Evolutionary conservation across 2,113 vertebrate species (phyloP), one percentile per base, ranked within the genome.

Genomic region (Anser brachyrhynchus): DNA sequence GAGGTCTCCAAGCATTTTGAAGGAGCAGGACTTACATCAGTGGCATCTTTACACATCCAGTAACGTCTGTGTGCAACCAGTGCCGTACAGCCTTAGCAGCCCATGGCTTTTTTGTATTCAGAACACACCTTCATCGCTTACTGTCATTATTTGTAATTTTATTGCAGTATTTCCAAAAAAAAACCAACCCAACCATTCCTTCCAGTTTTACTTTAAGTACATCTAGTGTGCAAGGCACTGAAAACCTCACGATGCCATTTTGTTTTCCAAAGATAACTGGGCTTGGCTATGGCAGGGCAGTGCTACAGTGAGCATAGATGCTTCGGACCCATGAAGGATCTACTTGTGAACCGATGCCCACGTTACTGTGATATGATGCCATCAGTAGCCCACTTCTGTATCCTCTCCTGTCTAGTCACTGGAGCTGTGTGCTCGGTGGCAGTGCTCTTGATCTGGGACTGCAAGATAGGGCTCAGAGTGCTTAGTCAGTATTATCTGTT

Each of bases 401-500:
- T 69, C 11, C 33, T 51, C 8, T 77, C 41, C 61, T 8, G 0
- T 51, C n/a, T 65, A 64, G 23, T 62, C 39, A 6, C 10, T 76
- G 73, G 44, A 51, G 41, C 23, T 65, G 44, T 72, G 55, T 84
- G 18, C 39, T 69, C 69, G 65, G 15, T 69, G 69, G 61, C 74
- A 66, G 12, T 8, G 52, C 76, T 44, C 33, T 93, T 52, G 25
- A 44, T n/a, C 16, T 41, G 33, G 54, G 57, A 37, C 51, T 93
- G 33, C 5, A 8, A 57, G 55, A 54, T 5, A 28, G 77, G 29
- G 43, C 20, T 26, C 23, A 39, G 39, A 66, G 17, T 82, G 86
- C 94, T 82, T 70, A 66, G 83, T 89, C 91, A 89, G 74, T 58
- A 52, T 79, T 82, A 55, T 37, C 69, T 81, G 61, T 54, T 92